These are phyloP conservation scores for Melanotaenia parkinsoni DNA, from an alignment of 2,797 vertebrate species.

Conservation along the genomic window DNA sequence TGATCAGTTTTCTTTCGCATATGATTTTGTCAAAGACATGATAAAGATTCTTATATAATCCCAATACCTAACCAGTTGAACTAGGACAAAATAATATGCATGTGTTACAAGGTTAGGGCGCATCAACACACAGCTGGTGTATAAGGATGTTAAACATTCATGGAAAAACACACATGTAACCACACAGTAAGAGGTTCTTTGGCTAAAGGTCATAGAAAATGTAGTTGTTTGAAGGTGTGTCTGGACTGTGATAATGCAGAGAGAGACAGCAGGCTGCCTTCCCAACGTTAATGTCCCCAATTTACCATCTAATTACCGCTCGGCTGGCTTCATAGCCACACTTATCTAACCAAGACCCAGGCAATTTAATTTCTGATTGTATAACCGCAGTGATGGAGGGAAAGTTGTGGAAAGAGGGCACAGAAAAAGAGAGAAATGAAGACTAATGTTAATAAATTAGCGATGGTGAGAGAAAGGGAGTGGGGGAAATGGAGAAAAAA, in stretches of 20 bases:
- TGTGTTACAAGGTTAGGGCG: conserved; percentile 13
- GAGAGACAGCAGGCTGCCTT: conserved; percentile 76
- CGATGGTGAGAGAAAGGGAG: conserved; percentile 71
- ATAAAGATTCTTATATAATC: not conserved
- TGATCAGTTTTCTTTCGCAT: not conserved
- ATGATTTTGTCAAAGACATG: not conserved
- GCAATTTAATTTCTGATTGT: conserved; percentile 88
- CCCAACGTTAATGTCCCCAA: conserved; percentile 84
- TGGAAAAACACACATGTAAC: conserved; percentile 30
- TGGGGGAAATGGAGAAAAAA: conserved; percentile 52
- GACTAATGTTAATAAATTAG: conserved; percentile 80
- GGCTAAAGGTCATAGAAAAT: conserved; percentile 79
- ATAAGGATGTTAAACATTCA: conserved; percentile 41
- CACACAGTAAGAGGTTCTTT: conserved; percentile 59
- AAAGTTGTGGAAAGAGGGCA: conserved; percentile 78
- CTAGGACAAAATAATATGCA: conserved; percentile 13
- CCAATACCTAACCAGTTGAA: conserved; percentile 25
- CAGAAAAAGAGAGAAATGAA: conserved; percentile 66
- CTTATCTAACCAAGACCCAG: conserved; percentile 86
- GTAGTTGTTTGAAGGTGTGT: conserved; percentile 81
- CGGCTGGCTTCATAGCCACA: conserved; percentile 84
- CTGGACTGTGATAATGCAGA: conserved; percentile 82
- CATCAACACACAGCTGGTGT: conserved; percentile 25
- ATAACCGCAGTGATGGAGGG: conserved; percentile 73
- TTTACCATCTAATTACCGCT: conserved; percentile 87